Percentiles rank a stretch among this genome's conserved stretches.
Conservation (phyloP, 2,888 invertebrate species). For the Tachina fera region DNA sequence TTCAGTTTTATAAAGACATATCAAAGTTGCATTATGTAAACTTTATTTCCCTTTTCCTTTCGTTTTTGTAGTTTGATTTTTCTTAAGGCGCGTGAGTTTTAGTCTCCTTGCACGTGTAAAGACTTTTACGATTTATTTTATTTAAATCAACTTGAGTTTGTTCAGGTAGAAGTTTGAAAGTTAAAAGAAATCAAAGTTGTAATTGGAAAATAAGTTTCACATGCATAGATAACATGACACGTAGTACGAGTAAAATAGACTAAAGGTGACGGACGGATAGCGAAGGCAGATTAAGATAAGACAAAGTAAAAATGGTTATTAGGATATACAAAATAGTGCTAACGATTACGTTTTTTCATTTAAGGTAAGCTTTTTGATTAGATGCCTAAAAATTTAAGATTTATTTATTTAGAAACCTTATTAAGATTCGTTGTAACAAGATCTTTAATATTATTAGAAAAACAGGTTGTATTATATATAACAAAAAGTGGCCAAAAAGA, state of each 20-base stretch:
- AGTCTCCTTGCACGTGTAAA: conserved; percentile 35
- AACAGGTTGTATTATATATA: no score
- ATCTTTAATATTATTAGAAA: no score
- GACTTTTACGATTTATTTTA: conserved; percentile 44
- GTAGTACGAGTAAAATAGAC: conserved; percentile 3
- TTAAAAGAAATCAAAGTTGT: conserved; percentile 46
- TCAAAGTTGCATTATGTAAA: conserved; percentile 69
- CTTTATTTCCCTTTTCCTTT: neutral
- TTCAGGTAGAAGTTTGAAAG: conserved; percentile 27
- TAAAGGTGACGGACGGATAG: neutral
- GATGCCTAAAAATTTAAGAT: no score
- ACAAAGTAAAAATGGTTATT: neutral
- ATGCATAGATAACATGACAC: conserved; percentile 16
- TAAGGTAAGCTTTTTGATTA: no score
- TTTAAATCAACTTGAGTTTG: conserved; percentile 48
- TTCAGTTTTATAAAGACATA: conserved; percentile 62
- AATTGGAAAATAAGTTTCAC: conserved; percentile 49
- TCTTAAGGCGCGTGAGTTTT: conserved; percentile 52
- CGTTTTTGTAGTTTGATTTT: conserved; percentile 29
- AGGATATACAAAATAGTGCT: neutral
- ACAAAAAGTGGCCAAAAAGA: no score
- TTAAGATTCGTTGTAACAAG: no score
- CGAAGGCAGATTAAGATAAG: neutral
- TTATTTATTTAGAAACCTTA: no score
- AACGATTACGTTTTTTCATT: neutral